Evolutionary conservation across 2,113 vertebrate genomes (phyloP).

Genomic region (Carassius gibelio): DNA sequence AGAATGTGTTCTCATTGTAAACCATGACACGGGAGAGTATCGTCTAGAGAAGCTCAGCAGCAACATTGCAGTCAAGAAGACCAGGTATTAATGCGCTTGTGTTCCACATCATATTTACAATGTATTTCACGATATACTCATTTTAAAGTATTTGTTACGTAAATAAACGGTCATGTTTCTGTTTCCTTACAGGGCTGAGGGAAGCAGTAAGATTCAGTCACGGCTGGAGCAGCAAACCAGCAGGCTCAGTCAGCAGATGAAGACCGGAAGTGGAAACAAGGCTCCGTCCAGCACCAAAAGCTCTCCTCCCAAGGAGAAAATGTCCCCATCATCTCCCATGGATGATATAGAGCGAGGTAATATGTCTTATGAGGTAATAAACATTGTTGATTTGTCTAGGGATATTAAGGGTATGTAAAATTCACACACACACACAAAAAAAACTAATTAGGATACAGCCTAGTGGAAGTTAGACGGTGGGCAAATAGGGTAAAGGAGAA

Average conservation of each 20-base stretch:
- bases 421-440: too few relatives aligned
- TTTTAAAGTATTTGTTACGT: neutral
- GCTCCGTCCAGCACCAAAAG: slow-evolving; percentile 76
- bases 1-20: slow-evolving; percentile 97
- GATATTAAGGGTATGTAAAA: too few relatives aligned
- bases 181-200: slow-evolving; percentile 83
- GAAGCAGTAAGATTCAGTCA: slow-evolving; percentile 93
- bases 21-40: slow-evolving; percentile 98
- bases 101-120: too few relatives aligned
- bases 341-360: slow-evolving; percentile 97
- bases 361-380: neutral
- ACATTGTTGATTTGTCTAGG: too few relatives aligned
- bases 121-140: neutral
- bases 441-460: too few relatives aligned
- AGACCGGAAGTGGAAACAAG: slow-evolving; percentile 75
- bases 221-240: slow-evolving; percentile 79
- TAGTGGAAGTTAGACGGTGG: too few relatives aligned
- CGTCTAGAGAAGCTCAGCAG: slow-evolving; percentile 96
- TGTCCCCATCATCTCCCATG: slow-evolving; percentile 85
- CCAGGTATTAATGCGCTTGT: slow-evolving; percentile 75
- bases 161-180: neutral
- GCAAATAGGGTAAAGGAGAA: too few relatives aligned
- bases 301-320: slow-evolving; percentile 81
- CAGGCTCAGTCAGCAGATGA: slow-evolving; percentile 79
- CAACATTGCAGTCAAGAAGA: slow-evolving; percentile 98